Base-by-base conservation (phyloP, 2,888 invertebrate genomes). In the Mesopsocus fuscifrons region DNA sequence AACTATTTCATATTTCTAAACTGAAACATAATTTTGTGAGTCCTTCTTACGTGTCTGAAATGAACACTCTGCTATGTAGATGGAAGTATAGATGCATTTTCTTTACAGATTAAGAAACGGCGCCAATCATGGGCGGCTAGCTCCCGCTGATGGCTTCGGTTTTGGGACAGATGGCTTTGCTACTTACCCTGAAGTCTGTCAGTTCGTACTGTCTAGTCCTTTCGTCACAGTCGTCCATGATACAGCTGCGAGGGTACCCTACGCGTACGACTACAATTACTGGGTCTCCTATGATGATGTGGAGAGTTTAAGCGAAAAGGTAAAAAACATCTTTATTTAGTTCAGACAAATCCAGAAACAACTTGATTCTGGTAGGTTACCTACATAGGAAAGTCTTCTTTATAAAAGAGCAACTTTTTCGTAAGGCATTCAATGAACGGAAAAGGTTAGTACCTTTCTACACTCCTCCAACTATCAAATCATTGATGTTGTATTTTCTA, bases 241-340 rank as follows among this genome's bases (percentile, higher is more conserved):
- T 52, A 58, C 65, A 6, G 69, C 72, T 31, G 73, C 78, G 4
- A 71, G 70, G 54, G 85, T 84, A 33, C 85, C 89, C 1, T 91
- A 81, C 60, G 66, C 80, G 5, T 75, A 70, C 51, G 68, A 69
- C 46, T 63, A 65, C 40, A 60, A 60, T 13, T 79, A 88, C 52
- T 91, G 91, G 91, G 68, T 87, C 34, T 84, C 87, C 0, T 88
- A 74, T 56, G 89, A 89, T 48, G 71, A 78, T 52, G 65, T 69
- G 20, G 58, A 65, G 41, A 88, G 87, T 59, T 66, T 83, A 2
- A 63, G 62, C 43, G 71, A 71, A 52, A 88, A 83, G 63, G 77
- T 71, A 53, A 54, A 17, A 18, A 38, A 38, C n/a, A 20, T 33
- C 17, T 11, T 42, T 42, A 23, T 11, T 13, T 15, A 17, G 17